phyloP scores from a whole-genome alignment of 2,797 vertebrate species.

The Cichlasoma orientale region DNA sequence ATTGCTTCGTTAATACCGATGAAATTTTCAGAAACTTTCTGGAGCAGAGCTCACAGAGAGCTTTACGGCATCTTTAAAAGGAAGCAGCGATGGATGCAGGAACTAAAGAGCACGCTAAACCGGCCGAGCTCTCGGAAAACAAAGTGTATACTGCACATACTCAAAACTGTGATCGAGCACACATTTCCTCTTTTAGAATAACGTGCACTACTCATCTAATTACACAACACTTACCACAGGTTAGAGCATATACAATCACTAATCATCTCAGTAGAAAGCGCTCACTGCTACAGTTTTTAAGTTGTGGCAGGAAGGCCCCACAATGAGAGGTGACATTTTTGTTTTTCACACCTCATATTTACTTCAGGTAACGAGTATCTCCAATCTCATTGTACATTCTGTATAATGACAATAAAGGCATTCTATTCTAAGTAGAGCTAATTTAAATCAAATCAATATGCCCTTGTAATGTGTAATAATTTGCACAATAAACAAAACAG shows the following conservation, averaged over 20 bases:
- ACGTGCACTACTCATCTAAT: neutral
- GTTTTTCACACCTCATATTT: neutral
- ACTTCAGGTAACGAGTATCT: neutral
- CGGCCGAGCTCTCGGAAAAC: neutral
- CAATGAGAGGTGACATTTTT: too few species aligned
- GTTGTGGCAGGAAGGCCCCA: neutral
- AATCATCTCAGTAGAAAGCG: too few species aligned
- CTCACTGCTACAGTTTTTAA: neutral
- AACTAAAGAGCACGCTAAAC: neutral
- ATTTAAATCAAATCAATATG: neutral
- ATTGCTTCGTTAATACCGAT: neutral
- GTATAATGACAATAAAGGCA: too few species aligned
- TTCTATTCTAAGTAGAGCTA: neutral
- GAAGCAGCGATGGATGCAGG: neutral
- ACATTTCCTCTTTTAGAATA: neutral
- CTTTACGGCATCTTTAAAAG: neutral
- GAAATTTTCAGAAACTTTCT: conserved; percentile 28
- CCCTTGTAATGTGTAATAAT: neutral
- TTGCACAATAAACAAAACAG: too few species aligned
- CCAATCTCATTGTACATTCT: too few species aligned
- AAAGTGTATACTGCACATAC: neutral
- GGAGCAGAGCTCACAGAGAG: neutral
- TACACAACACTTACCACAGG: neutral
- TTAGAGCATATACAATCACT: neutral
- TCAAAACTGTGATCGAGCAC: neutral